A percentile compares a stretch with the other conserved stretches of the same genome.
phyloP scores from a whole-genome alignment of 1,140 invertebrate species.

The Lepidostoma basale region DNA sequence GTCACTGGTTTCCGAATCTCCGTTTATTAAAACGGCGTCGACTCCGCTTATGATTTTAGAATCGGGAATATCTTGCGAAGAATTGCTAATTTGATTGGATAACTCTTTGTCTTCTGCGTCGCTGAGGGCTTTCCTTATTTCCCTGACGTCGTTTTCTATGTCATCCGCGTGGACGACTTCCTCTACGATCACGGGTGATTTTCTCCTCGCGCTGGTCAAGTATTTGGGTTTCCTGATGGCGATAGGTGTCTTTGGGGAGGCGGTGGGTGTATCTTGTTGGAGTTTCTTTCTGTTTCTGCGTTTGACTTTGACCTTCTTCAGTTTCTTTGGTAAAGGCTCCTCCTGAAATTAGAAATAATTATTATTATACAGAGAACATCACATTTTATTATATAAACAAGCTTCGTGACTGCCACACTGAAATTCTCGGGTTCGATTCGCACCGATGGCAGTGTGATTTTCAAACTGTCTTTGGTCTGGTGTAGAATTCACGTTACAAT shows the following conservation, averaged over 20 bases:
- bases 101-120: conserved; percentile 23
- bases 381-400: too few species aligned
- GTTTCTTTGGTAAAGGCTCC: conserved; percentile 38
- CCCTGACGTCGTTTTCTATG: conserved; percentile 13
- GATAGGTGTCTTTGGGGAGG: neutral
- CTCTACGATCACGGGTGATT: neutral
- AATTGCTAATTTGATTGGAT: too few species aligned
- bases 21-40: neutral
- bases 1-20: neutral
- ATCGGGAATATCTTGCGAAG: too few species aligned
- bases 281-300: conserved; percentile 29
- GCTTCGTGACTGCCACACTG: too few species aligned
- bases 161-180: neutral
- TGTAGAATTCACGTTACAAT: too few species aligned
- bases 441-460: too few species aligned
- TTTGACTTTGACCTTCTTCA: conserved; percentile 25
- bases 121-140: conserved; percentile 11
- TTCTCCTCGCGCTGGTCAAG: conserved; percentile 2
- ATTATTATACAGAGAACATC: too few species aligned
- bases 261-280: neutral
- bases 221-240: neutral
- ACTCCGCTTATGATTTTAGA: too few species aligned
- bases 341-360: conserved; percentile 34
- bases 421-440: too few species aligned
- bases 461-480: too few species aligned